Conservation (phyloP, 2,888 invertebrate species). For the Ormyrus rosae region DNA sequence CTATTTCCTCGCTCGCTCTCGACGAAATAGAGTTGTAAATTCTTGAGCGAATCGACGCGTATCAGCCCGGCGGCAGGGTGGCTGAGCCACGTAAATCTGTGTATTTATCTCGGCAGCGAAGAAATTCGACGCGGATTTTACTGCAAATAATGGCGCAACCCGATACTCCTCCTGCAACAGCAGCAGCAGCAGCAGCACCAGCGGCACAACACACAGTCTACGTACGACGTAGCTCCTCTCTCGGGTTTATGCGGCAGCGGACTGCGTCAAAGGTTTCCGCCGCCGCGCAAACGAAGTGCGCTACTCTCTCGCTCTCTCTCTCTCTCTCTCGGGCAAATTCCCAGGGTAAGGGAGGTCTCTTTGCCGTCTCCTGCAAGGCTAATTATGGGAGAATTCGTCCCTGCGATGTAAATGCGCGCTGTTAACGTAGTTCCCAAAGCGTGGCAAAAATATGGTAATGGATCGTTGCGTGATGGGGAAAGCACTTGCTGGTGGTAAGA, state of each 20-base stretch:
- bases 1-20: not conserved
- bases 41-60: slow-evolving; percentile 10
- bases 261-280: slow-evolving; percentile 19
- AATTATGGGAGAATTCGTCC: slow-evolving; percentile 19
- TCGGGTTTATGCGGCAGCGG: not conserved
- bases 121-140: slow-evolving; percentile 32
- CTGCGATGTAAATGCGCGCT: not conserved
- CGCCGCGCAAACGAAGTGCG: not conserved
- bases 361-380: not conserved
- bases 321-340: no score
- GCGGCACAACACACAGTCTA: not conserved
- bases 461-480: not conserved
- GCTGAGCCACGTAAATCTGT: not conserved
- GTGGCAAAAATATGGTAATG: not conserved
- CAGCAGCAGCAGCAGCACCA: not conserved
- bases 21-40: slow-evolving; percentile 36
- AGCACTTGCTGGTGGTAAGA: no score
- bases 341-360: not conserved
- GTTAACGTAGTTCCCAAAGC: no score
- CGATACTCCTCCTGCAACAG: not conserved
- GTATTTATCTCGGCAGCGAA: no score
- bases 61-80: not conserved
- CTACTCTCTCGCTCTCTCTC: no score
- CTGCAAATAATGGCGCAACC: slow-evolving; percentile 32
- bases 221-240: no score